Conservation (phyloP, 2,888 invertebrate genomes). For the Apamea anceps region DNA sequence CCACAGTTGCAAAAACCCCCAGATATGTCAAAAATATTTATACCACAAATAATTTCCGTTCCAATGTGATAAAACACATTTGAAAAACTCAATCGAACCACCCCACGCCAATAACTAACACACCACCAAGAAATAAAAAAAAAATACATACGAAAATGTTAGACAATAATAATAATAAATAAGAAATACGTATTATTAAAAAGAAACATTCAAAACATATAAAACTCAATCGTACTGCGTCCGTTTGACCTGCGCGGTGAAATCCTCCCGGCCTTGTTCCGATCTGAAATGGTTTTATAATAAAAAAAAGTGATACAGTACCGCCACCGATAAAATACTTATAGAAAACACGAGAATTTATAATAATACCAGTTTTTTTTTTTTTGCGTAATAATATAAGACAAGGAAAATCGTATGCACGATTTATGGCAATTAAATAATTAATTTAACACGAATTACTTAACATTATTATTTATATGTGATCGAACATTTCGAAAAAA, state of each 20-base stretch:
- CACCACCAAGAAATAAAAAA: conserved; percentile 9
- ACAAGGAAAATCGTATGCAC: neutral
- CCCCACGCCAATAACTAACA: conserved; percentile 23
- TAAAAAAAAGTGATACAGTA: conserved; percentile 59
- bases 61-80: neutral
- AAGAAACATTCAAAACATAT: conserved; percentile 72
- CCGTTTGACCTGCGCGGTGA: conserved; percentile 88
- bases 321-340: conserved; percentile 66
- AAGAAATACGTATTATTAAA: conserved; percentile 39
- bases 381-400: neutral
- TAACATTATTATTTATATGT: neutral
- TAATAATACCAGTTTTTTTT: neutral
- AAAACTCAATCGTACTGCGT: conserved; percentile 85
- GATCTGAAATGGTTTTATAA: conserved; percentile 82
- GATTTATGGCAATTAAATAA: neutral
- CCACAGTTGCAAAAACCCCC: neutral
- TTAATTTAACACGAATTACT: neutral
- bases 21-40: neutral
- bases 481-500: neutral
- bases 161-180: conserved; percentile 36
- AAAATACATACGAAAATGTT: conserved; percentile 37
- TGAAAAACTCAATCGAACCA: neutral
- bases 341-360: neutral
- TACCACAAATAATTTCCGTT: neutral
- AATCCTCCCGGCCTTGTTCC: conserved; percentile 86